Conservation (phyloP, 2,888 invertebrate species). For the Cheilosia pagana region DNA sequence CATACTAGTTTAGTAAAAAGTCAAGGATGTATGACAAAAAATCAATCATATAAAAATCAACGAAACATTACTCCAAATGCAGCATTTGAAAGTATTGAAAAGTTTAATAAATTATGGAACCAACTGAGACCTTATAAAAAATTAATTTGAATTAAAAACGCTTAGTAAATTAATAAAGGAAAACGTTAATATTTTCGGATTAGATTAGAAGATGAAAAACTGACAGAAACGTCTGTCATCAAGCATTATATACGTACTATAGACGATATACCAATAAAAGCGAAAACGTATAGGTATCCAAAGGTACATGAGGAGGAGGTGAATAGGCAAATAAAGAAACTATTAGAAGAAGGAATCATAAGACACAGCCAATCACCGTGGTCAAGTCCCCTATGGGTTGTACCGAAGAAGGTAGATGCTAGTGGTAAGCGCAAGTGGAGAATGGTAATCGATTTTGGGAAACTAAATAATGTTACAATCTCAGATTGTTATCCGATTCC, state of each 20-base stretch:
- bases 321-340: not conserved
- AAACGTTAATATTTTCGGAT: slow-evolving; percentile 5
- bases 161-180: slow-evolving; percentile 11
- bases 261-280: slow-evolving; percentile 11
- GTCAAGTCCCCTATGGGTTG: too few relatives aligned
- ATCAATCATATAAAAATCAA: not conserved
- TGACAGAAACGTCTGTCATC: not conserved
- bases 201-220: slow-evolving; percentile 5
- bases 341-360: slow-evolving; percentile 1
- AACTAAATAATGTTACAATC: slow-evolving; percentile 6
- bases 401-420: not conserved
- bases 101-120: slow-evolving; percentile 8
- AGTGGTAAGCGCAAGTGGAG: slow-evolving; percentile 3
- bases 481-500: slow-evolving; percentile 10
- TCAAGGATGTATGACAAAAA: slow-evolving; percentile 21
- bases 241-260: not conserved
- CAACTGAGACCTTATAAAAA: slow-evolving; percentile 4
- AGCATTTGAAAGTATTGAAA: slow-evolving; percentile 11
- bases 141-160: not conserved
- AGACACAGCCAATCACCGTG: slow-evolving; percentile 3
- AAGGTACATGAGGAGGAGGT: slow-evolving; percentile 12
- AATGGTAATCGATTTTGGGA: slow-evolving; percentile 14
- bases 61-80: not conserved
- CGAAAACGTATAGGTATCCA: slow-evolving; percentile 14
- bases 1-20: slow-evolving; percentile 5